phyloP scores from a whole-genome alignment of 2,888 invertebrate genomes.

The Acanthosepion esculentum region DNA sequence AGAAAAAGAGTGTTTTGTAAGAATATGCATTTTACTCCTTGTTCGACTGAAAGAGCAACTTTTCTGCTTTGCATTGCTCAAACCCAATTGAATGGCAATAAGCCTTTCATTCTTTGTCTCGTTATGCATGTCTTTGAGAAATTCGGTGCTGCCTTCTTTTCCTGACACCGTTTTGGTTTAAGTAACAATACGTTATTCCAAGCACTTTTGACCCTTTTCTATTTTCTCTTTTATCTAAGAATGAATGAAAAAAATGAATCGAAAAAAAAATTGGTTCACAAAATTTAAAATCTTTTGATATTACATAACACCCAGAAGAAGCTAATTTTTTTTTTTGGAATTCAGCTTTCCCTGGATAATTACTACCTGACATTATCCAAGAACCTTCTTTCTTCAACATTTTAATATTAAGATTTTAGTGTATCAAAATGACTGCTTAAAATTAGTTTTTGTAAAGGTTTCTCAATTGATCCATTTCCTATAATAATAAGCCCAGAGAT shows the following conservation, averaged over 20 bases:
- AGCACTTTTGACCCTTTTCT: not conserved
- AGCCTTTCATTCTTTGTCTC: not conserved
- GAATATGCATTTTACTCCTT: not conserved
- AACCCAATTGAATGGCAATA: not conserved
- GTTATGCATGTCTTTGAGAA: conserved; percentile 14
- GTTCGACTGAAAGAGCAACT: not conserved
- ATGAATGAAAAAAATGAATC: not conserved
- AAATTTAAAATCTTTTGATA: no score
- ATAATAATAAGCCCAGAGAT: no score
- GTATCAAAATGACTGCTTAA: no score
- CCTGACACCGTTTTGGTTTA: not conserved
- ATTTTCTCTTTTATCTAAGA: not conserved
- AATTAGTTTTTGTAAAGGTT: no score
- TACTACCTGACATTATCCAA: no score
- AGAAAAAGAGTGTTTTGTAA: not conserved
- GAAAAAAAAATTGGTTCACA: not conserved
- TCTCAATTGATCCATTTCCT: no score
- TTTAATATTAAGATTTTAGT: no score
- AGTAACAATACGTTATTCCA: not conserved
- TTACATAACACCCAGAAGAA: no score
- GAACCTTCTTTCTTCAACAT: no score
- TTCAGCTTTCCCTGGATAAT: no score
- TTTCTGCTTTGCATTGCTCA: not conserved
- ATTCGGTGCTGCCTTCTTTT: not conserved
- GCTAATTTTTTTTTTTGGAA: no score